A percentile compares a stretch with the other conserved stretches of the same genome.
phyloP scores from a whole-genome alignment of 2,113 vertebrate species.

The Neolamprologus caudopunctatus region DNA sequence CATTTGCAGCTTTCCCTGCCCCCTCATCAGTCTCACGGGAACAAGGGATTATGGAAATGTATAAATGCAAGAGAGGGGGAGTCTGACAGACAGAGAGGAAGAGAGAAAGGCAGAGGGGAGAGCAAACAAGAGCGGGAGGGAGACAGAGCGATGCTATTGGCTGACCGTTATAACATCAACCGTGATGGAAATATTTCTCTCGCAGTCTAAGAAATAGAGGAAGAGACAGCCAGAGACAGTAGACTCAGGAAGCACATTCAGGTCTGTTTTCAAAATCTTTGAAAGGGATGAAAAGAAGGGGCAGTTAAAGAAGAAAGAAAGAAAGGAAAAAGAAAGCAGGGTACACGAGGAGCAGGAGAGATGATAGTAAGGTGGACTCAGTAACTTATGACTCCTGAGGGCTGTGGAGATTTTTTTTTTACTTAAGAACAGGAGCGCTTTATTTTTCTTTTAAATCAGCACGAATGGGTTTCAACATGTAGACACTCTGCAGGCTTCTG shows the following conservation, averaged over 20 bases:
- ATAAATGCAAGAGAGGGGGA: constrained; percentile 41
- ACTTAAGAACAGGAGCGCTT: background rate
- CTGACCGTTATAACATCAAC: constrained; percentile 38
- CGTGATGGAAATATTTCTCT: constrained; percentile 51
- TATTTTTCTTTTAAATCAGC: background rate
- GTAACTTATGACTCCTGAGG: constrained; percentile 37
- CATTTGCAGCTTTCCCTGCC: constrained; percentile 53
- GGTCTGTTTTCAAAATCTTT: constrained; percentile 5
- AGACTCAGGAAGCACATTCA: constrained; percentile 40
- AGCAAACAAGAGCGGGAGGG: constrained; percentile 33
- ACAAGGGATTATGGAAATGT: constrained; percentile 59
- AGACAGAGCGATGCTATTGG: constrained; percentile 47
- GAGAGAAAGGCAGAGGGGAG: constrained; percentile 3
- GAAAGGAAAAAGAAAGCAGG: background rate
- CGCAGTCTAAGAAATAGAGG: constrained; percentile 38
- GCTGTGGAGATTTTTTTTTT: constrained; percentile 26
- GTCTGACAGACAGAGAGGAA: constrained; percentile 34
- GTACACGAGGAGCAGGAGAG: background rate
- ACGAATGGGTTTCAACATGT: constrained; percentile 29
- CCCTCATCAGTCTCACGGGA: constrained; percentile 55
- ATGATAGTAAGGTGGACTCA: constrained; percentile 10
- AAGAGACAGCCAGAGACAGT: constrained; percentile 18
- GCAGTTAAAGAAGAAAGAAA: background rate
- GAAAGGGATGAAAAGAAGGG: background rate
- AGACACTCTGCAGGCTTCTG: constrained; percentile 18